Percentiles rank a stretch among this genome's conserved stretches.
phyloP scores from a whole-genome alignment of 1,140 invertebrate genomes.

The Hermetia illucens region DNA sequence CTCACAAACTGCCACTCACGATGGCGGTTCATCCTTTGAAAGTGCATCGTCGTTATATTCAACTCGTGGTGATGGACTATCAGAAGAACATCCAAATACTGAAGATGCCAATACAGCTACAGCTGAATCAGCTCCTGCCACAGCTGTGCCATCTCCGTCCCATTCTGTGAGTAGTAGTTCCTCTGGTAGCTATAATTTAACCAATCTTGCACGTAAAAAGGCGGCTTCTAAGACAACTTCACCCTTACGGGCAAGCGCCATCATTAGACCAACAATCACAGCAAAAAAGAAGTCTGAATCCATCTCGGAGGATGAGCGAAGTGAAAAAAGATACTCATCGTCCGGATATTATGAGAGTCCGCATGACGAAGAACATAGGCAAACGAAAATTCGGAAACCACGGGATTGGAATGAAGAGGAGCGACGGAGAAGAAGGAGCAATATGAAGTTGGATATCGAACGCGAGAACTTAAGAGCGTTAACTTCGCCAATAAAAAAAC shows the following conservation, averaged over 20 bases:
- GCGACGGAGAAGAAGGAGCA: constrained; percentile 23
- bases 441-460: constrained; percentile 29
- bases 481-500: constrained; percentile 26
- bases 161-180: constrained; percentile 46
- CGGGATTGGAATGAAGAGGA: constrained; percentile 23
- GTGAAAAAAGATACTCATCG: constrained; percentile 52
- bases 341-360: constrained; percentile 68
- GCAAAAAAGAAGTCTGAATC: constrained; percentile 30
- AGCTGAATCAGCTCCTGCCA: constrained; percentile 1
- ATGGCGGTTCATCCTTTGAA: constrained; percentile 64
- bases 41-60: constrained; percentile 65
- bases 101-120: constrained; percentile 8
- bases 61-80: constrained; percentile 48
- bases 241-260: background rate
- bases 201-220: constrained; percentile 30
- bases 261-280: too few relatives aligned
- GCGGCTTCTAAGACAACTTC: constrained; percentile 19
- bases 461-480: constrained; percentile 27
- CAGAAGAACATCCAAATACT: constrained; percentile 33
- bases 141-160: constrained; percentile 18
- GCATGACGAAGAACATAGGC: constrained; percentile 37
- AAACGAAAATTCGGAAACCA: constrained; percentile 13
- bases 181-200: constrained; percentile 48
- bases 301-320: constrained; percentile 49
- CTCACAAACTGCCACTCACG: constrained; percentile 38